phyloP scores from a whole-genome alignment of 2,888 invertebrate genomes.

The Gymnosoma rotundatum region DNA sequence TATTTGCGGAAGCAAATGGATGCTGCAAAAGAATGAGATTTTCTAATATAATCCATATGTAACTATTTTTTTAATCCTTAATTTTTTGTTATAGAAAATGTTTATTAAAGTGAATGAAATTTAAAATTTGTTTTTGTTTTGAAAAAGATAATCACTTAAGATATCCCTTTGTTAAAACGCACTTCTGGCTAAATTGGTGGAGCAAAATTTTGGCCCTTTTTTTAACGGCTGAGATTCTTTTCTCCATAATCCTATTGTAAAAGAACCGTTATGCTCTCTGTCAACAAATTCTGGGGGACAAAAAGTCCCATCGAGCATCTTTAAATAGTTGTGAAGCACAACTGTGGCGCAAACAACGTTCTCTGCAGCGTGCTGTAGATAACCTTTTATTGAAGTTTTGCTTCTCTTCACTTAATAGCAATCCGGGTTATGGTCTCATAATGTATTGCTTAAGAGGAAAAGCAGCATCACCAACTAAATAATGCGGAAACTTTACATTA shows the following conservation, averaged over 20 bases:
- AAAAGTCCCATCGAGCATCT: slow-evolving; percentile 2
- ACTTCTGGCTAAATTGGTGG: slow-evolving; percentile 22
- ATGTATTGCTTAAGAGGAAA: slow-evolving; percentile 41
- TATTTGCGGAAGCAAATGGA: too few relatives aligned
- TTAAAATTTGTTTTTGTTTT: slow-evolving; percentile 2
- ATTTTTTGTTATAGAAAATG: too few relatives aligned
- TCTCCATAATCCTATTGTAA: slow-evolving; percentile 12
- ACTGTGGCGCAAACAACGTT: background rate
- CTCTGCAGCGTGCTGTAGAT: slow-evolving; percentile 33
- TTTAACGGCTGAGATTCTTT: slow-evolving; percentile 18
- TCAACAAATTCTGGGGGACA: slow-evolving; percentile 6
- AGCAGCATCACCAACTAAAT: slow-evolving; percentile 47
- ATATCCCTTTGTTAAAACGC: slow-evolving; percentile 2
- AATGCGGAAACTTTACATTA: too few relatives aligned
- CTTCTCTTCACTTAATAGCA: slow-evolving; percentile 16
- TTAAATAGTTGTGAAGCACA: slow-evolving; percentile 5
- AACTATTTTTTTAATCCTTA: too few relatives aligned
- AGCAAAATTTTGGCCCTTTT: slow-evolving; percentile 13
- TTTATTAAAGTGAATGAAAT: too few relatives aligned
- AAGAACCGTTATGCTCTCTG: background rate
- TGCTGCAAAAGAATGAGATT: too few relatives aligned
- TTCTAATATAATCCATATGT: too few relatives aligned
- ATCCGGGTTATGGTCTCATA: slow-evolving; percentile 57
- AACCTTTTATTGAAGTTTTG: slow-evolving; percentile 17
- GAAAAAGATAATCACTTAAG: slow-evolving; percentile 3